Evolutionary conservation across 1,140 invertebrate species (phyloP), one percentile per base, ranked within the genome.

Genomic region (Cyphomyrmex costatus): DNA sequence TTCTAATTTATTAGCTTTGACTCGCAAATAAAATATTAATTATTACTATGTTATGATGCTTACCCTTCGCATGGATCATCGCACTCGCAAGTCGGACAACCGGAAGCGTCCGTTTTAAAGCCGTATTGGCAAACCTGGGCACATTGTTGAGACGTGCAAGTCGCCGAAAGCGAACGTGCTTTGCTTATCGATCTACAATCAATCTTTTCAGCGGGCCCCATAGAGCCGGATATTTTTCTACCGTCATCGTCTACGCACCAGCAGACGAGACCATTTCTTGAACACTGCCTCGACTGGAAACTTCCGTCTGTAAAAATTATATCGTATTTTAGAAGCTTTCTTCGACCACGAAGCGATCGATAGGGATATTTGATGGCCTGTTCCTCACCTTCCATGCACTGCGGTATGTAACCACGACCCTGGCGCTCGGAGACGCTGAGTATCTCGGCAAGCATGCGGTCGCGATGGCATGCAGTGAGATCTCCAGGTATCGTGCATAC

Each of bases 51-150:
- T 33, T 42, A 5, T 24, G 3, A 33, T 84, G 73, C 77, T 60
- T 89, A 95, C 95, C 97, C 97, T 79, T 97, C 96, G 89, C 98
- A 98, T 6, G 98, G 98, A 93, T 98, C 96, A 58, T 98, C 97
- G 92, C 98, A 98, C 93, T 98, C 97, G 91, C 98, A 98, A 19
- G 97, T 98, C 3, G 97, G 96, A 92, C 98, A 98, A 4, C 97
- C 98, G 88, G 97, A 96, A n/a, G 96, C 95, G 70, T 98, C 97
- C 7, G 96, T 96, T 93, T 97, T 97, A 92, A 97, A 98, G 0
- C 98, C 98, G 92, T 98, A 98, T 92, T 98, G 97, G 91, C 98
- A 98, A 42, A 98, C 96, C 12, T 97, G 97, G 0, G 97, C 97
- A 90, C 98, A 98, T 53, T 96, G 94, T 49, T 95, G 92, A 16